Conservation (phyloP, 2,888 invertebrate genomes). For the Chalcis sispes region DNA sequence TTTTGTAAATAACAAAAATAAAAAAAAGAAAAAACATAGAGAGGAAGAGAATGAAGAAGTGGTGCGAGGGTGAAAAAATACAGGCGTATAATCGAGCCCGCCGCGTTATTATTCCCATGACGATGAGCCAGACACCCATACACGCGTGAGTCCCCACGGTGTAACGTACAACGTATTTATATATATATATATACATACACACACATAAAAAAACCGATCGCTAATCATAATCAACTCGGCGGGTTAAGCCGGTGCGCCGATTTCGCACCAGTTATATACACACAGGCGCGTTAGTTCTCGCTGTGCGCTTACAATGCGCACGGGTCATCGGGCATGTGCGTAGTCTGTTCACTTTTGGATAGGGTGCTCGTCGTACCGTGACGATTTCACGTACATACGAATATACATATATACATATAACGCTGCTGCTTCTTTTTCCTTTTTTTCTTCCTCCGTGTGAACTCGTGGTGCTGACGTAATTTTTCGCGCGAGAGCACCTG, state of each 20-base stretch:
- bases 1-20: too few species aligned
- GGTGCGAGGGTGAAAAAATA: too few species aligned
- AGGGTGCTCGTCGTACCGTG: too few species aligned
- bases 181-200: too few species aligned
- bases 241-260: slow-evolving; percentile 15
- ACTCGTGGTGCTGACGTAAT: slow-evolving; percentile 5
- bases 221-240: slow-evolving; percentile 45
- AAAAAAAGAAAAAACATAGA: too few species aligned
- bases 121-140: neutral
- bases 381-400: neutral
- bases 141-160: neutral
- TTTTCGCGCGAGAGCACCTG: slow-evolving; percentile 22
- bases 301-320: neutral
- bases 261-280: slow-evolving; percentile 10
- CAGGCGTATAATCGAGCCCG: too few species aligned
- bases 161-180: too few species aligned
- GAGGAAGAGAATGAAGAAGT: neutral
- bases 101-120: slow-evolving; percentile 38
- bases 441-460: too few species aligned
- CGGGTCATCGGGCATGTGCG: neutral
- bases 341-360: too few species aligned
- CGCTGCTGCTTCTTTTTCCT: too few species aligned
- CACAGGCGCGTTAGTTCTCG: too few species aligned
- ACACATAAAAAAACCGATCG: neutral
- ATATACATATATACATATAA: neutral